These are phyloP conservation scores for Eupithecia abbreviata DNA, from an alignment of 2,888 invertebrate genomes.

Conservation along the genomic window DNA sequence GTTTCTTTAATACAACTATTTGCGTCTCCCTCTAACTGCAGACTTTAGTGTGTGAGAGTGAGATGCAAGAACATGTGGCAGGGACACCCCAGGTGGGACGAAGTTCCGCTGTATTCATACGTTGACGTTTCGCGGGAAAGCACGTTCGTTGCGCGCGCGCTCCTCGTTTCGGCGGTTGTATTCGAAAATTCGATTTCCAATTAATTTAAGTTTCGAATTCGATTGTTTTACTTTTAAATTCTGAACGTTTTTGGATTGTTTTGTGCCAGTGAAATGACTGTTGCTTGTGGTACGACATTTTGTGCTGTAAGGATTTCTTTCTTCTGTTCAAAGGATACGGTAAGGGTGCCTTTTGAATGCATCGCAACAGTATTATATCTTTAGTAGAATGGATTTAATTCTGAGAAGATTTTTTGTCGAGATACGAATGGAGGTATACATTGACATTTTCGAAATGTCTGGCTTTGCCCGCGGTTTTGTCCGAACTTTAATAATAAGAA, in stretches of 20 bases:
- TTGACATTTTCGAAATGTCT: background rate
- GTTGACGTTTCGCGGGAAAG: slow-evolving; percentile 79
- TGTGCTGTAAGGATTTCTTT: slow-evolving; percentile 75
- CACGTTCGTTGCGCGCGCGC: slow-evolving; percentile 67
- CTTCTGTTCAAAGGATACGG: slow-evolving; percentile 65
- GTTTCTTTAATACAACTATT: slow-evolving; percentile 68
- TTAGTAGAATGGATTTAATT: slow-evolving; percentile 30
- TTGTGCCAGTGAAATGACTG: slow-evolving; percentile 58
- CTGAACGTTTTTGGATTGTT: slow-evolving; percentile 47
- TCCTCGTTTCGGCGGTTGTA: slow-evolving; percentile 49
- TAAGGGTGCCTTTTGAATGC: slow-evolving; percentile 59
- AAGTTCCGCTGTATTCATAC: slow-evolving; percentile 74
- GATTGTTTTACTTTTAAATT: slow-evolving; percentile 42
- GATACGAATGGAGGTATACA: slow-evolving; percentile 17
- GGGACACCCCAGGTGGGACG: slow-evolving; percentile 73
- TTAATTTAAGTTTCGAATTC: slow-evolving; percentile 42
- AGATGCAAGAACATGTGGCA: slow-evolving; percentile 60
- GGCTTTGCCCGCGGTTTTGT: slow-evolving; percentile 9
- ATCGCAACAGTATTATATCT: slow-evolving; percentile 51
- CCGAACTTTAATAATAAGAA: background rate
- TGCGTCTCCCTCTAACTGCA: slow-evolving; percentile 47
- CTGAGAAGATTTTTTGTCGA: slow-evolving; percentile 29
- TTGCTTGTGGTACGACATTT: slow-evolving; percentile 63
- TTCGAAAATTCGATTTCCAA: slow-evolving; percentile 48
- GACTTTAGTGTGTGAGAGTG: slow-evolving; percentile 47